Evolutionary conservation across 1,140 invertebrate genomes (phyloP).

Genomic region (Anadara kagoshimensis): DNA sequence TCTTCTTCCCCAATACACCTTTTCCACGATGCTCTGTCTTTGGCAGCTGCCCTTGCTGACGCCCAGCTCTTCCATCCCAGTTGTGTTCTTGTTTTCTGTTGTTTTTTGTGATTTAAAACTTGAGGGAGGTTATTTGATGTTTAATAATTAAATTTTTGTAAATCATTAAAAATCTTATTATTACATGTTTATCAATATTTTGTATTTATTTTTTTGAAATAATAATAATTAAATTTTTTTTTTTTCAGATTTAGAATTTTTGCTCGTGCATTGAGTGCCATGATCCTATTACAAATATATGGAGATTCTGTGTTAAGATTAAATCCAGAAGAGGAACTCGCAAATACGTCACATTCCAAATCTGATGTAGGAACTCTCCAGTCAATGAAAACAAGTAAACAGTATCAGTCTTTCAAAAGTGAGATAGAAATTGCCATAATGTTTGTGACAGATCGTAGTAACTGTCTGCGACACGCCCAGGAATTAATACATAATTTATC

Average conservation of each 20-base stretch:
- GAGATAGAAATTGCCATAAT: constrained; percentile 39
- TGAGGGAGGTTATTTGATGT: too few relatives aligned
- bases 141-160: too few relatives aligned
- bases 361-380: constrained; percentile 38
- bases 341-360: constrained; percentile 35
- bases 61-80: too few relatives aligned
- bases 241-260: constrained; percentile 50
- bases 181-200: not conserved
- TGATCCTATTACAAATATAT: constrained; percentile 46
- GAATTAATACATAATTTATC: constrained; percentile 16
- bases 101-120: too few relatives aligned
- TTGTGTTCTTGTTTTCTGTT: too few relatives aligned
- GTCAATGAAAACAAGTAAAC: constrained; percentile 46
- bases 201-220: not conserved
- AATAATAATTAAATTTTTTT: not conserved
- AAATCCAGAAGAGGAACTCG: constrained; percentile 30
- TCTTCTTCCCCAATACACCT: too few relatives aligned
- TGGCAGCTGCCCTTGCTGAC: too few relatives aligned
- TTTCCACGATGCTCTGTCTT: too few relatives aligned
- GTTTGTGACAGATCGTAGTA: constrained; percentile 37
- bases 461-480: constrained; percentile 23
- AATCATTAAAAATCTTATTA: not conserved
- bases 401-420: constrained; percentile 41
- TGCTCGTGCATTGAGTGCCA: constrained; percentile 45
- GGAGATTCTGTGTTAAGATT: constrained; percentile 43